phyloP scores from a whole-genome alignment of 2,888 invertebrate genomes.

The Resseliella maxima region DNA sequence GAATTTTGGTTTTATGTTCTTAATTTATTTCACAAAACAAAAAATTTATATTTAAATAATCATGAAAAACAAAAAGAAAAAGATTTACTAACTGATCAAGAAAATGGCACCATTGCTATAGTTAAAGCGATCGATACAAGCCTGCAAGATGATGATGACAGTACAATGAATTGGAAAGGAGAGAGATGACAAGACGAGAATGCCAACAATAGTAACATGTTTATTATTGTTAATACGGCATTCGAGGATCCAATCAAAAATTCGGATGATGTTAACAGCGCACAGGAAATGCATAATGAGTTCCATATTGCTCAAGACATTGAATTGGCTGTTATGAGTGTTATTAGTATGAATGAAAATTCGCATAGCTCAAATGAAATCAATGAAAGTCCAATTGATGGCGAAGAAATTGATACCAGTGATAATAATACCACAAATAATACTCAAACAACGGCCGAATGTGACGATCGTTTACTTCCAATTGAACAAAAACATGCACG shows the following conservation, averaged over 20 bases:
- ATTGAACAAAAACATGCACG: background rate
- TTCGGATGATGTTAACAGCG: slow-evolving; percentile 15
- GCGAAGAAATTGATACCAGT: slow-evolving; percentile 39
- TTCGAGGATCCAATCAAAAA: slow-evolving; percentile 22
- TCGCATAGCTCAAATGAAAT: slow-evolving; percentile 14
- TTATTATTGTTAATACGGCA: slow-evolving; percentile 57
- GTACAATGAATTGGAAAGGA: slow-evolving; percentile 59
- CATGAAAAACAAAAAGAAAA: background rate
- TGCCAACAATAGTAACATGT: slow-evolving; percentile 58
- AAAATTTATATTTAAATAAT: slow-evolving; percentile 4
- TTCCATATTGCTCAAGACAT: background rate
- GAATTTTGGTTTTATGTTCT: background rate
- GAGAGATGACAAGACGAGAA: slow-evolving; percentile 61
- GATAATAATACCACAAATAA: slow-evolving; percentile 53
- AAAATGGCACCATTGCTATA: slow-evolving; percentile 30
- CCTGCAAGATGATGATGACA: slow-evolving; percentile 53
- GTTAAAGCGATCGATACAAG: slow-evolving; percentile 46
- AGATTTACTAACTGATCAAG: slow-evolving; percentile 38
- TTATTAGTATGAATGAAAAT: background rate
- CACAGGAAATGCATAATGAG: background rate
- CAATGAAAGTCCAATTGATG: slow-evolving; percentile 53
- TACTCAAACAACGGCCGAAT: slow-evolving; percentile 44
- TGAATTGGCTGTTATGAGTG: background rate
- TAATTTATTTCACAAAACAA: background rate
- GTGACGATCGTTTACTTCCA: slow-evolving; percentile 18